Percentiles rank a stretch among this genome's conserved stretches.
phyloP scores from a whole-genome alignment of 2,797 vertebrate genomes.

The Petrocephalus schoutedeni region DNA sequence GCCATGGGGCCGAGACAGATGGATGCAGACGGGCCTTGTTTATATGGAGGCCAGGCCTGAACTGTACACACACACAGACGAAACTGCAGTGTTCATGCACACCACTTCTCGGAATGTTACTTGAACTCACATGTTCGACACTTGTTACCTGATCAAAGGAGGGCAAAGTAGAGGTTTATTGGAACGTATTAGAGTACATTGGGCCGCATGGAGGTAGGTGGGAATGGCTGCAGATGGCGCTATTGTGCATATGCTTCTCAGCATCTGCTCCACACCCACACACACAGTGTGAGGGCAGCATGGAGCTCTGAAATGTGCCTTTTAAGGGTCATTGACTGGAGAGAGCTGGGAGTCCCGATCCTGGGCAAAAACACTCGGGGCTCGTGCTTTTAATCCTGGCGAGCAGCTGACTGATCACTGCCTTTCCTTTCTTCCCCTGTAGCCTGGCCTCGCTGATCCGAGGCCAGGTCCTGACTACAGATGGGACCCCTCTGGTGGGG shows the following conservation, averaged over 20 bases:
- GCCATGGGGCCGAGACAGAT: not conserved
- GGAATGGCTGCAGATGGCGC: not conserved
- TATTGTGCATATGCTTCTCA: not conserved
- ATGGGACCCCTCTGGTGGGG: conserved; percentile 94
- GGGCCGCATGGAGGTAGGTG: not conserved
- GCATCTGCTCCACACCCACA: not conserved
- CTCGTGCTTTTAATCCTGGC: not conserved
- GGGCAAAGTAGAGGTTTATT: not conserved
- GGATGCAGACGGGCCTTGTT: not conserved
- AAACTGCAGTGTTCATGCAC: not conserved
- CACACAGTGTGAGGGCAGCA: not conserved
- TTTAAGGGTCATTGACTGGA: not conserved
- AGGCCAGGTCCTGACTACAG: conserved; percentile 95
- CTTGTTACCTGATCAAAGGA: not conserved
- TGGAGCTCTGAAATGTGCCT: not conserved
- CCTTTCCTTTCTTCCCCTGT: conserved; percentile 23
- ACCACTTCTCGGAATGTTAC: not conserved
- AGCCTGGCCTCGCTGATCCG: conserved; percentile 93
- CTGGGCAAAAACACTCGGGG: not conserved
- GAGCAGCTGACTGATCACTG: not conserved
- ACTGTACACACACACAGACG: not conserved
- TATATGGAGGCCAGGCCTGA: not conserved
- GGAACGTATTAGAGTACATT: not conserved
- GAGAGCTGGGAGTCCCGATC: not conserved
- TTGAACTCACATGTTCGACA: not conserved